Conservation (phyloP, 1,140 invertebrate species). For the Neotoxoptera formosana region DNA sequence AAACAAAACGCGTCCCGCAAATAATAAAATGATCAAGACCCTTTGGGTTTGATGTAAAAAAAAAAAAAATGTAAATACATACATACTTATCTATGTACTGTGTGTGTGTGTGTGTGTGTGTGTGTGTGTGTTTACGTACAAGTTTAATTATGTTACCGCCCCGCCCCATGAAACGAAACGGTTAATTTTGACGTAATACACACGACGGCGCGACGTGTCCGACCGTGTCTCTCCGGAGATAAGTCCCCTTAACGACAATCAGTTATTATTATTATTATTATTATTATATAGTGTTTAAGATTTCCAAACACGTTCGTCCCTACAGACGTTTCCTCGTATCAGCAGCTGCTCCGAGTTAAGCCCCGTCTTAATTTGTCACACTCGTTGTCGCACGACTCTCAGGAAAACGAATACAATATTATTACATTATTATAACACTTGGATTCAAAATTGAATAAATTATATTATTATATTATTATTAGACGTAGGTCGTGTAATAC, state of each 20-base stretch:
- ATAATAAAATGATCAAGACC: neutral
- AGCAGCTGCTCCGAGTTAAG: neutral
- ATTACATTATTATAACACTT: neutral
- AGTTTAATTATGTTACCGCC: constrained; percentile 1
- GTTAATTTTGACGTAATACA: constrained; percentile 12
- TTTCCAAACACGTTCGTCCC: constrained; percentile 37
- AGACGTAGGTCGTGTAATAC: neutral
- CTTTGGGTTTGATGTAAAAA: neutral
- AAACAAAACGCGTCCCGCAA: neutral
- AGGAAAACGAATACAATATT: neutral
- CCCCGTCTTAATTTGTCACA: constrained; percentile 11
- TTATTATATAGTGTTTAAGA: neutral
- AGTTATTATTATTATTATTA: neutral
- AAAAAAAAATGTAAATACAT: neutral
- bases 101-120: neutral
- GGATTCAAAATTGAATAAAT: neutral
- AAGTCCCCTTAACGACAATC: constrained; percentile 21
- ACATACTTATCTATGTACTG: neutral
- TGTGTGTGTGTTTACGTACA: neutral
- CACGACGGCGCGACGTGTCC: neutral
- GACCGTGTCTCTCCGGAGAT: neutral
- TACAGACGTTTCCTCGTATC: neutral
- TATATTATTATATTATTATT: neutral
- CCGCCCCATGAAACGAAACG: neutral
- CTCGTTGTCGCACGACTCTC: neutral